Percentiles rank a stretch among this genome's conserved stretches.
phyloP scores from a whole-genome alignment of 2,888 invertebrate genomes.

The Abscondita cerata region DNA sequence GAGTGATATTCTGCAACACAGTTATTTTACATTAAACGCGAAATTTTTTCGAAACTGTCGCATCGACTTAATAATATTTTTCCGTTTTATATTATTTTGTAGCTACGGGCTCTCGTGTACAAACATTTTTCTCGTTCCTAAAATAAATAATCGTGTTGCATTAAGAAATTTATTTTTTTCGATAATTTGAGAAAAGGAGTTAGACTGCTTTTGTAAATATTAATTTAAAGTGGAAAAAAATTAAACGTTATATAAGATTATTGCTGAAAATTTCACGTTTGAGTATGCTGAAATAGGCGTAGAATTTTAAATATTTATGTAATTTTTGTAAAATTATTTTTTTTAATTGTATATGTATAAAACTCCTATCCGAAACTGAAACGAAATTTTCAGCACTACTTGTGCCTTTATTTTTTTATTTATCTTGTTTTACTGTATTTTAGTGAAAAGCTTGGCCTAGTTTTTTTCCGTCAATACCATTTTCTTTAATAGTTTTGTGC shows the following conservation, averaged over 20 bases:
- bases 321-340: constrained; percentile 4
- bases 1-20: constrained; percentile 40
- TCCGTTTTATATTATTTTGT: not conserved
- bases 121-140: not conserved
- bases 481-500: constrained; percentile 7
- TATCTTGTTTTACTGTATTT: constrained; percentile 35
- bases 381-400: constrained; percentile 41
- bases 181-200: constrained; percentile 42
- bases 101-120: no score
- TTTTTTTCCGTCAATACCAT: constrained; percentile 21
- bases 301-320: not conserved
- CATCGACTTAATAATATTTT: no score
- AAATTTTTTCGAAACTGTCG: not conserved
- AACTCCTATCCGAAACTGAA: constrained; percentile 2
- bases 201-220: constrained; percentile 44
- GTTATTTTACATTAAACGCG: constrained; percentile 31
- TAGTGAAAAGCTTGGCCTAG: constrained; percentile 40
- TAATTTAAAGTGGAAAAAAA: constrained; percentile 35
- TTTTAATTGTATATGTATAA: constrained; percentile 5
- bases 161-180: not conserved
- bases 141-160: constrained; percentile 5
- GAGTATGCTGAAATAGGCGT: not conserved
- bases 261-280: constrained; percentile 42
- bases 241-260: constrained; percentile 24
- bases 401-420: constrained; percentile 44